Conservation (phyloP, 2,797 vertebrate species). For the Eulemur albifrons region DNA sequence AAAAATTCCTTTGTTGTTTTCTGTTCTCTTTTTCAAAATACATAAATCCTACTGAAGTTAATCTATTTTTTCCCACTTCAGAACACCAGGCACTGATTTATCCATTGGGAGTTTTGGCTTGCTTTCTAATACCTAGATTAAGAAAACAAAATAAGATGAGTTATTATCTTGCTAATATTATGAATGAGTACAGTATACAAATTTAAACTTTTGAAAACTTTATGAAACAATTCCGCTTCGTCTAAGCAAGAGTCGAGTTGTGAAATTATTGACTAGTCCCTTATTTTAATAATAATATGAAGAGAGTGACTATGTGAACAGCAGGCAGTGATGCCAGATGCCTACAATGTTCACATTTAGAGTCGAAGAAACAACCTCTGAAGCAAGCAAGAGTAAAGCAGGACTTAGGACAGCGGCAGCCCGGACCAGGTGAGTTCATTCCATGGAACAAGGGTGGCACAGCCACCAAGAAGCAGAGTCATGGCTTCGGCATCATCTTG, state of each 20-base stretch:
- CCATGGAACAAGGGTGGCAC: not conserved
- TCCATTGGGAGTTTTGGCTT: constrained; percentile 75
- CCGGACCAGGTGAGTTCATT: not conserved
- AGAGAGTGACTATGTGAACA: not conserved
- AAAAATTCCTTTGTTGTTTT: constrained; percentile 76
- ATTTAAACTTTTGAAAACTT: not conserved
- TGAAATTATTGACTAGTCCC: not conserved
- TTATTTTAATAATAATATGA: constrained; percentile 3
- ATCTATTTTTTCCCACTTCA: constrained; percentile 80
- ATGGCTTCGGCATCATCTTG: not conserved
- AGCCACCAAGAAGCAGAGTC: too few relatives aligned
- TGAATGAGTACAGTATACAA: not conserved
- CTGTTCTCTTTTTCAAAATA: constrained; percentile 81
- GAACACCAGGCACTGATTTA: constrained; percentile 80
- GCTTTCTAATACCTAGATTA: constrained; percentile 84
- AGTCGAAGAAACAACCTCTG: not conserved
- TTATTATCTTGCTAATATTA: constrained; percentile 47
- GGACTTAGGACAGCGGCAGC: not conserved
- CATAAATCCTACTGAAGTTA: constrained; percentile 84
- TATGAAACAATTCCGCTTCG: not conserved
- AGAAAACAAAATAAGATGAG: constrained; percentile 73
- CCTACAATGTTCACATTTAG: not conserved
- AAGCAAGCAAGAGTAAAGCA: not conserved
- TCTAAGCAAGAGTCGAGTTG: not conserved
- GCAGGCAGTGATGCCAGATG: not conserved